Base-by-base conservation (phyloP, 1,140 invertebrate species). In the Habropoda laboriosa region DNA sequence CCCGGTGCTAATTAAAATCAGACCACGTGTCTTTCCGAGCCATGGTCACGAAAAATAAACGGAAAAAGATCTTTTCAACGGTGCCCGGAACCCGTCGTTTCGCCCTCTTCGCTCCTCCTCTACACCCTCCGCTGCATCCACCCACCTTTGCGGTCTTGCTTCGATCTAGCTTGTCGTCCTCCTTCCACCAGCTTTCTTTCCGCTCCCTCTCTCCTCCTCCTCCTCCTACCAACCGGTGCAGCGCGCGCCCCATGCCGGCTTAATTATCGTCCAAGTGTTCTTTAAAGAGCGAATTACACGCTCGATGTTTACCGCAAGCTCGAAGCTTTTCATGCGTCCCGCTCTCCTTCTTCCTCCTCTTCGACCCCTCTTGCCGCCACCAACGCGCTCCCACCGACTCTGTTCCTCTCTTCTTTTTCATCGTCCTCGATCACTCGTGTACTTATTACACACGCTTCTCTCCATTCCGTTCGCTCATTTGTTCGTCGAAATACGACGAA, bases 211-310 rank as follows among this genome's bases (percentile, higher is more conserved):
- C 70, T 83, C 72, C 47, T 24, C 57, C 58, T 27, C 42, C 57
- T 38, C 18, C n/a, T 40, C 21, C 42, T 57, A 7, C 61, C 21
- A 35, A 13, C 66, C 40, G 63, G 21, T 53, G 53, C 16, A 77
- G 42, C 58, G 8, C 53, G 30, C 64, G 12, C 67, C 42, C 70
- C 63, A 51, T 72, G 82, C 74, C 77, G 53, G 82, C 86, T 87
- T 92, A 91, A 92, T 92, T 92, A 92, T 91, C 90, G 91, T 91
- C 89, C 91, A 91, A 93, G 91, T 92, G 90, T 92, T 92, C 91
- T 92, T 91, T 92, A 92, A 92, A 92, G 89, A 92, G 90, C 89
- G 88, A 93, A 93, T 93, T 93, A 92, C 89, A 90, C 90, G 91
- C 89, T 91, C 89, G 89, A 93, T 93, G 90, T 92, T 92, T 92